A percentile compares a stretch with the other conserved stretches of the same genome.
Evolutionary conservation across 2,888 invertebrate genomes (phyloP).

Genomic region (Eucriotettix oculatus): DNA sequence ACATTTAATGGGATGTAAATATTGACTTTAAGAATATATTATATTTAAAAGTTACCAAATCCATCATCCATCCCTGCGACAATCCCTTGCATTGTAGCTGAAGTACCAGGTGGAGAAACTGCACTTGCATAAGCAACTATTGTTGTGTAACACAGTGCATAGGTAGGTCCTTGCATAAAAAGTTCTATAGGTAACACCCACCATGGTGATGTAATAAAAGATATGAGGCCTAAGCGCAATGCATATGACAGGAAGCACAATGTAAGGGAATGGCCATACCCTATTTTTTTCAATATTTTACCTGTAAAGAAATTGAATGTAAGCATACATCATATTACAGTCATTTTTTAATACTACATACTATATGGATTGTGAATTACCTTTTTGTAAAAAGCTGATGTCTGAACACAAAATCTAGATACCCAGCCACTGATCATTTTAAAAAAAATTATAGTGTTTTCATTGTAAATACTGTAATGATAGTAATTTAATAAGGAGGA

Average conservation of each 20-base stretch:
- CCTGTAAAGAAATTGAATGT: slow-evolving; percentile 28
- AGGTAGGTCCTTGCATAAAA: slow-evolving; percentile 70
- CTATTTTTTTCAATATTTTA: slow-evolving; percentile 60
- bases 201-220: slow-evolving; percentile 65
- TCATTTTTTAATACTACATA: too few relatives aligned
- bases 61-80: slow-evolving; percentile 83
- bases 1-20: too few relatives aligned
- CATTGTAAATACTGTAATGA: too few relatives aligned
- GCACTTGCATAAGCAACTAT: slow-evolving; percentile 53
- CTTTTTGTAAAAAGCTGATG: too few relatives aligned
- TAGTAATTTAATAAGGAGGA: too few relatives aligned
- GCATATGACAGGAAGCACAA: slow-evolving; percentile 63
- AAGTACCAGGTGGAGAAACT: slow-evolving; percentile 52
- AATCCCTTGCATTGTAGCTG: slow-evolving; percentile 71
- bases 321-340: too few relatives aligned
- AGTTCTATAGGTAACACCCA: slow-evolving; percentile 64
- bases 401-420: too few relatives aligned
- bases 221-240: slow-evolving; percentile 54
- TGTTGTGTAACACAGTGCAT: slow-evolving; percentile 69
- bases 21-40: too few relatives aligned
- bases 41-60: slow-evolving; percentile 34
- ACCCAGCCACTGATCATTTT: too few relatives aligned
- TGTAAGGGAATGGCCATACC: slow-evolving; percentile 60
- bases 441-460: too few relatives aligned
- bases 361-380: too few relatives aligned